Evolutionary conservation across 1,140 invertebrate genomes (phyloP), one percentile per base, ranked within the genome.

Genomic region (Leptonema lineaticorne): DNA sequence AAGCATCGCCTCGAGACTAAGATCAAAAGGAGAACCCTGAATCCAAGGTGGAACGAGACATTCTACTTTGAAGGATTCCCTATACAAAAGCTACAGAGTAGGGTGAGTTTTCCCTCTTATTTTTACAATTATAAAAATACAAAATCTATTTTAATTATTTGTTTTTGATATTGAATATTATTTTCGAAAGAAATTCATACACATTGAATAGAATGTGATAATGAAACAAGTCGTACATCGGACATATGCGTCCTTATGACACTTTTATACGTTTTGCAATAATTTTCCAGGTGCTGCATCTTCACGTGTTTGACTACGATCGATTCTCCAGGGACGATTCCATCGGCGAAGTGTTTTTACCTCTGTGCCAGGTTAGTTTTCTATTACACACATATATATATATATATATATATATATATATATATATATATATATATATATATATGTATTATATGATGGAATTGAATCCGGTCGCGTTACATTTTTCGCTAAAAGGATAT

Each of bases 21-120:
- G 85, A 96, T 98, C 74, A 97, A 97, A 80, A 85, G 95, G 74
- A 86, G 94, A 73, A 98, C 95, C 14, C 82, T 99, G 14, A 97
- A 98, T 83, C 96, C 96, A 0, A 85, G 94, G 72, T 99, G 96
- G 95, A 97, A 98, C 81, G 96, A 99, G 82, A 97, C 95, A 22
- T 95, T 99, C 79, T 95, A 97, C 75, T 98, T 98, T 82, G 95
- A 97, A 87, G 96, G 93, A 73, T 96, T 95, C 76, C 92, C 94
- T 0, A 93, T 96, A 75, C 93, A 95, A 79, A 95, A 96, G 79
- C 83, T 96, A 63, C 93, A 96, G 78, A 94, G 91, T 73, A 87
- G 94, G 77, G 93, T 86, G 74, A 68, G 76, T 74, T 18, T 14
- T 26, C 24, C 2, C 26, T 3, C 4, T 27, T 58, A 2, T 14